These are phyloP conservation scores for Drosophila lacicola DNA, from an alignment of 2,888 invertebrate species.

Conservation along the genomic window DNA sequence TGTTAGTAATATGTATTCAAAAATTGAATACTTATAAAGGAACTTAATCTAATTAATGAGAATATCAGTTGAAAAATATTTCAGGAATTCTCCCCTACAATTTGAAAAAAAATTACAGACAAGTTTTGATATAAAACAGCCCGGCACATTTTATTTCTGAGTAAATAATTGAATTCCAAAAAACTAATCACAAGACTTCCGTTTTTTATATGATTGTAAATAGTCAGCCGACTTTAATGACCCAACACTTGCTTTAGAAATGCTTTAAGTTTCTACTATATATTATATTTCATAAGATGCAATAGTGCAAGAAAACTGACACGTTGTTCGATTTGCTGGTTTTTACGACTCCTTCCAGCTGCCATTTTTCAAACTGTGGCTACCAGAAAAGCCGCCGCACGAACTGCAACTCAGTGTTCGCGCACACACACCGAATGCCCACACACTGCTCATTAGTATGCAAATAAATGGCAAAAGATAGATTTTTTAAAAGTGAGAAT, in stretches of 20 bases:
- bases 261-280: neutral
- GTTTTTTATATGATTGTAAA: neutral
- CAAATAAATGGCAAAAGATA: slow-evolving; percentile 28
- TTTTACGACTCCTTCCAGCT: slow-evolving; percentile 21
- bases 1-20: too few species aligned
- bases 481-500: slow-evolving; percentile 2
- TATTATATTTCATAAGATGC: slow-evolving; percentile 6
- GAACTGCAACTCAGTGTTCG: neutral
- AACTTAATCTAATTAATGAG: too few species aligned
- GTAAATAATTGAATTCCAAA: neutral
- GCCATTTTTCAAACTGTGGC: slow-evolving; percentile 20
- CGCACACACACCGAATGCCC: slow-evolving; percentile 18
- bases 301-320: slow-evolving; percentile 8
- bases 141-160: neutral
- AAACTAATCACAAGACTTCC: neutral
- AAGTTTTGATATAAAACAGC: too few species aligned
- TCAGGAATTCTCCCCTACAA: too few species aligned
- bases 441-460: slow-evolving; percentile 30
- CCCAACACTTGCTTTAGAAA: neutral
- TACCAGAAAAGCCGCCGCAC: slow-evolving; percentile 5
- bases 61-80: too few species aligned
- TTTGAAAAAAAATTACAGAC: too few species aligned
- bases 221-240: neutral
- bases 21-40: too few species aligned
- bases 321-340: slow-evolving; percentile 1